Evolutionary conservation across 1,140 invertebrate species (phyloP).

Genomic region (Brachionus manjavacas): DNA sequence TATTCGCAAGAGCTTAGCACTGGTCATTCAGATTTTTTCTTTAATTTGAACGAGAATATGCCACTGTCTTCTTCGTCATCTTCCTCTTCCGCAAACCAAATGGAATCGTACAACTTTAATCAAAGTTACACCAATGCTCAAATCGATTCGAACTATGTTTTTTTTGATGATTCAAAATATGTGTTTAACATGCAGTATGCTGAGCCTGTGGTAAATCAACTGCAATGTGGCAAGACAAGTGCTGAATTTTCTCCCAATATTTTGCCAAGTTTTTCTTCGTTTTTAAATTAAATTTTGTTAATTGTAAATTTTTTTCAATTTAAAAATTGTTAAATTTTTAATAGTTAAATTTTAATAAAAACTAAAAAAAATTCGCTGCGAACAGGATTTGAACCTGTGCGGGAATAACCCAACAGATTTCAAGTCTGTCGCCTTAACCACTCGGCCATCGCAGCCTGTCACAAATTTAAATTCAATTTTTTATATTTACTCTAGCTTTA

Average conservation of each 20-base stretch:
- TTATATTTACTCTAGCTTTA: not conserved
- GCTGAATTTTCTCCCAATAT: not conserved
- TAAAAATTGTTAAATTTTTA: not conserved
- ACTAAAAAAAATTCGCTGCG: not conserved
- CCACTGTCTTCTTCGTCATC: not conserved
- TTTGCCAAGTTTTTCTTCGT: conserved; percentile 11
- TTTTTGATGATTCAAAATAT: not conserved
- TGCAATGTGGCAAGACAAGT: not conserved
- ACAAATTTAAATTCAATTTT: not conserved
- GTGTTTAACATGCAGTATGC: not conserved
- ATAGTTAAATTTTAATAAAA: not conserved
- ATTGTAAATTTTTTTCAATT: conserved; percentile 3
- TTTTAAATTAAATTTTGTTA: not conserved
- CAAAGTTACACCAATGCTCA: not conserved
- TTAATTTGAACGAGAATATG: not conserved
- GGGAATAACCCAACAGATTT: conserved; percentile 1
- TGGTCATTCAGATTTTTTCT: not conserved
- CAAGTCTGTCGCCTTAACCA: not conserved
- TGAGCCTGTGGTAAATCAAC: not conserved
- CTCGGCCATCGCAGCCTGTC: not conserved
- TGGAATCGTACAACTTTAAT: not conserved
- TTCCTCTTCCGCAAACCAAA: not conserved
- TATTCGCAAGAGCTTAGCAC: not conserved
- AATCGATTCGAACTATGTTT: not conserved
- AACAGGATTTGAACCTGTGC: not conserved